phyloP scores from a whole-genome alignment of 2,797 vertebrate genomes.

The Ammospiza maritima region DNA sequence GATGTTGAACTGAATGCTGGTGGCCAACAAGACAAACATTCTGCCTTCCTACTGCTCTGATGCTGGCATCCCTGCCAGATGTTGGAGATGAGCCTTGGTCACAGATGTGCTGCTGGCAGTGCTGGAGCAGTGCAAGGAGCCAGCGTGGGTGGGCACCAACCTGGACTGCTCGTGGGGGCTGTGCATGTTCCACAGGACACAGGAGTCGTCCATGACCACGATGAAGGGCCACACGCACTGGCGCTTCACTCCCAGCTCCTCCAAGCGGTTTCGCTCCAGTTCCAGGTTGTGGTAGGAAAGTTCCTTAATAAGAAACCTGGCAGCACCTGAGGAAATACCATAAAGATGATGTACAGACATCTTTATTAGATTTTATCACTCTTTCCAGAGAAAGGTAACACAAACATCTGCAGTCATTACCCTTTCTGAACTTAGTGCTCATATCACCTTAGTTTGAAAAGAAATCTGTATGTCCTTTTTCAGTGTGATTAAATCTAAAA shows the following conservation, averaged over 20 bases:
- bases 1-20: neutral
- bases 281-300: constrained; percentile 97
- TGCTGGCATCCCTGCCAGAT: neutral
- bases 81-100: neutral
- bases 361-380: neutral
- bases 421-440: neutral
- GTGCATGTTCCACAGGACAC: constrained; percentile 93
- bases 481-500: neutral
- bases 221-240: constrained; percentile 98
- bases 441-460: neutral
- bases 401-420: neutral
- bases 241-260: constrained; percentile 91
- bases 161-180: constrained; percentile 79
- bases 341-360: neutral
- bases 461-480: neutral
- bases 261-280: constrained; percentile 92
- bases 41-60: neutral
- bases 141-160: constrained; percentile 54
- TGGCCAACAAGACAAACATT: neutral
- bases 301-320: constrained; percentile 98
- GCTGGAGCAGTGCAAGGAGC: neutral
- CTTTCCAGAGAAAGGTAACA: neutral
- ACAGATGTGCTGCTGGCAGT: neutral
- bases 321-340: constrained; percentile 83
- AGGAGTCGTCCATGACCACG: constrained; percentile 96